phyloP scores from a whole-genome alignment of 2,797 vertebrate species.

The Chelidonichthys spinosus region DNA sequence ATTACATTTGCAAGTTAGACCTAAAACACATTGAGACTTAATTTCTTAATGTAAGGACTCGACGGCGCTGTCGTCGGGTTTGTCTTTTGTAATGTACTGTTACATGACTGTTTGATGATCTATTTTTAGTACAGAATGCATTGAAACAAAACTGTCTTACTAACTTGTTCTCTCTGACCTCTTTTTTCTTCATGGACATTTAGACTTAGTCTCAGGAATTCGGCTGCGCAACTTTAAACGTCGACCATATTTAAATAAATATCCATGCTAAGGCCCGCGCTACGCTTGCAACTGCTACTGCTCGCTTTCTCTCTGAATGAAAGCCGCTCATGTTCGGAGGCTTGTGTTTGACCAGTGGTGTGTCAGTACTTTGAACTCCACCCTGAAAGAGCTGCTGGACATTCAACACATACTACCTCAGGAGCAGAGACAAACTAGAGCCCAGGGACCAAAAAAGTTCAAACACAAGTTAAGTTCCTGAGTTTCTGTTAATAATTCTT shows the following conservation, averaged over 20 bases:
- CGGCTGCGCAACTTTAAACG: conserved; percentile 22
- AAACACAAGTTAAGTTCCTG: conserved; percentile 24
- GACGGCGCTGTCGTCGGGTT: not conserved
- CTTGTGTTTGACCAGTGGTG: conserved; percentile 29
- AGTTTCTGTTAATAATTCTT: conserved; percentile 32
- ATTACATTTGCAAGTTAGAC: conserved; percentile 4
- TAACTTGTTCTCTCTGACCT: conserved; percentile 34
- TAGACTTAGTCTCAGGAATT: conserved; percentile 62
- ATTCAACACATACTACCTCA: conserved; percentile 53
- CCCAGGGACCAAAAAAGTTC: conserved; percentile 14
- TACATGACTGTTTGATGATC: conserved; percentile 23
- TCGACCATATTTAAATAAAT: conserved; percentile 2
- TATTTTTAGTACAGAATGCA: not conserved
- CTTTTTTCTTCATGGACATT: conserved; percentile 35
- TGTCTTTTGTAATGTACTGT: conserved; percentile 19
- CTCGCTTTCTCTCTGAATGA: conserved; percentile 14
- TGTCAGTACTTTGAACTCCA: conserved; percentile 26
- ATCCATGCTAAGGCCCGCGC: not conserved
- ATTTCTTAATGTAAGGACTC: not conserved
- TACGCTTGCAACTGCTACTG: not conserved
- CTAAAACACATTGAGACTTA: not conserved
- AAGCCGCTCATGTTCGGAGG: conserved; percentile 9
- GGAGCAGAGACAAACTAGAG: conserved; percentile 21
- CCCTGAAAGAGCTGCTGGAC: conserved; percentile 11
- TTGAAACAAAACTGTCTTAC: not conserved